Base-by-base conservation (phyloP, 2,888 invertebrate species). In the Anaspis maculata region DNA sequence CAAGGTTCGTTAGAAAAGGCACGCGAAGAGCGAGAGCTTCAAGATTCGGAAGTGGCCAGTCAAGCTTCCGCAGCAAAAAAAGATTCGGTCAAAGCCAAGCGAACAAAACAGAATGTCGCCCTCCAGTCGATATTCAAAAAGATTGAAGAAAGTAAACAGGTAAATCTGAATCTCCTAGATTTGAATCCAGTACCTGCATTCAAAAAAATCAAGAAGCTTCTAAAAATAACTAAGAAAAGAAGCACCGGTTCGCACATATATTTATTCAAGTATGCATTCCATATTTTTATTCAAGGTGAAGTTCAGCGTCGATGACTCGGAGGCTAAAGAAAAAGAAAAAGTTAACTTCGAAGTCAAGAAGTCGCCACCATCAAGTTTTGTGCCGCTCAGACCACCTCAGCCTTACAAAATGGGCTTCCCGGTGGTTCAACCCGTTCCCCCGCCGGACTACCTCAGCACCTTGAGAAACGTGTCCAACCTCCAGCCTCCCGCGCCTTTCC, bases 111-210 rank as follows among this genome's bases (percentile, higher is more conserved):
- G 54, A 88, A 87, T 61, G 82, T 86, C 26, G 87, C 86, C 1
- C 77, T 88, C 71, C 81, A 82, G 36, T 79, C 81, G 41, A 79
- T 83, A 53, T 76, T 80, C 69, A 69, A 79, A 43, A 79, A 80
- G 41, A 76, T 79, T 45, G 81, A 80, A 56, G 79, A 77, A 10
- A 21, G 76, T 51, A 80, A 81, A 58, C 79, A 80, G 69, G 77
- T 74, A 33, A 37, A 19, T 6, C 9, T 19, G 5, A 19, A 19
- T 9, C 5, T 19, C 19, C 7, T 7, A 24, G 24, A 10, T 24
- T 6, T 19, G 19, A 19, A 19, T 9, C 5, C 6, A 19, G 19
- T 9, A 19, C 6, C 9, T 19, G 5, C 5, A 6, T 19, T 19
- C 9, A 19, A 9, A 9, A 19, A 19, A 19, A 19, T 19, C 9